Evolutionary conservation across 2,797 vertebrate species (phyloP), one percentile per base, ranked within the genome.

Genomic region (Arnoldichthys spilopterus): DNA sequence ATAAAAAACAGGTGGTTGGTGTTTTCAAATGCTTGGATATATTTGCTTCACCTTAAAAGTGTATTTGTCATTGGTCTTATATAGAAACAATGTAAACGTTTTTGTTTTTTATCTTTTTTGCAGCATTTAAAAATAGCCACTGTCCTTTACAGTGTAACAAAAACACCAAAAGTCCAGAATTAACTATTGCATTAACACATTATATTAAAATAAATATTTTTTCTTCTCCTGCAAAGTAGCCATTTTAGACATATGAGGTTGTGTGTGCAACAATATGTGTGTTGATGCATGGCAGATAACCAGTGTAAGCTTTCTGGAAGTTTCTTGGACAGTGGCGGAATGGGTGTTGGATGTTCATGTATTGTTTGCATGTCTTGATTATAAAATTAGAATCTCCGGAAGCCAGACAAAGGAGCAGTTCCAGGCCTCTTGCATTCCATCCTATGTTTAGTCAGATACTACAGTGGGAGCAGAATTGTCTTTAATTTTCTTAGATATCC

Each of bases 351-450:
- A 54, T 82, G 53, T 77, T 76, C 37, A 15, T 77, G 18, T 61
- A 51, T 77, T 83, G 68, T 84, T 72, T 58, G 54, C 80, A 56
- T 71, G 80, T 82, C 61, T 49, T 82, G 84, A 83, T 88, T 72
- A 67, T 91, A 92, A 91, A 91, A 88, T 89, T 88, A 91, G 90
- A 87, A 81, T 77, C 45, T 24, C 75, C 87, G 91, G 91, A 91
- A 91, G 69, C 76, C 64, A 6, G 43, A 88, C 84, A 84, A 87
- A 87, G 82, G 82, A 83, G 28, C 77, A 12, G n/a, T 80, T 70
- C 76, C 78, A 90, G 90, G 89, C 88, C 92, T 92, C 87, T 84
- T 47, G 53, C 83, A 83, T 90, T 90, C 86, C 82, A 1, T 77
- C 20, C 40, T 53, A 77, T 69, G 72, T 32, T 56, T 67, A 77